Evolutionary conservation across 2,797 vertebrate genomes (phyloP).

Genomic region (Stomatorhinus walkeri): DNA sequence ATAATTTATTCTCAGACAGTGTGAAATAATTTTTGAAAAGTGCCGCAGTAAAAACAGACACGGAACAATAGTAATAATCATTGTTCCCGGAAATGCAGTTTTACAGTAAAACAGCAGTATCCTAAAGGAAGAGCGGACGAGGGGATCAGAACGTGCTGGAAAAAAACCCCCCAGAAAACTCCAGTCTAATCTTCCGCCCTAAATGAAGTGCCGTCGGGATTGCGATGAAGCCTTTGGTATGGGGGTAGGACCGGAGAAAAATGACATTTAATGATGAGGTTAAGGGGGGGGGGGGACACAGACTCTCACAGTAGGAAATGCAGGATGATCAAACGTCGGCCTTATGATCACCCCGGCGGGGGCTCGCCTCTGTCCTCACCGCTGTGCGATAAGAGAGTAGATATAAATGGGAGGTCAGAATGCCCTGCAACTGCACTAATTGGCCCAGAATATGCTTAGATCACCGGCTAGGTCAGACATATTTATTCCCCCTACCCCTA

Average conservation of each 20-base stretch:
- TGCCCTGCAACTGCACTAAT: neutral
- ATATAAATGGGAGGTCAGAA: neutral
- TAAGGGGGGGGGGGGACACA: neutral
- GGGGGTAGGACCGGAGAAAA: neutral
- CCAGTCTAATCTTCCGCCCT: neutral
- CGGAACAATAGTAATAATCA: neutral
- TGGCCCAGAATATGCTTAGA: neutral
- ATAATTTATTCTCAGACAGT: constrained; percentile 7
- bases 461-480: neutral
- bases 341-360: neutral
- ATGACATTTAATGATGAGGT: constrained; percentile 3
- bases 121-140: no score
- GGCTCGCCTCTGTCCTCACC: neutral
- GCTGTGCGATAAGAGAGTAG: neutral
- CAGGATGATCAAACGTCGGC: constrained; percentile 1
- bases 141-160: neutral
- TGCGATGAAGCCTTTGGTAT: neutral
- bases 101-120: neutral
- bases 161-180: neutral
- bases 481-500: neutral
- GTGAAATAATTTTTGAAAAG: neutral
- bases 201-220: neutral
- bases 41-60: neutral
- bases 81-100: neutral
- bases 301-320: neutral